Evolutionary conservation across 2,888 invertebrate genomes (phyloP).

Genomic region (Cephonodes hylas): DNA sequence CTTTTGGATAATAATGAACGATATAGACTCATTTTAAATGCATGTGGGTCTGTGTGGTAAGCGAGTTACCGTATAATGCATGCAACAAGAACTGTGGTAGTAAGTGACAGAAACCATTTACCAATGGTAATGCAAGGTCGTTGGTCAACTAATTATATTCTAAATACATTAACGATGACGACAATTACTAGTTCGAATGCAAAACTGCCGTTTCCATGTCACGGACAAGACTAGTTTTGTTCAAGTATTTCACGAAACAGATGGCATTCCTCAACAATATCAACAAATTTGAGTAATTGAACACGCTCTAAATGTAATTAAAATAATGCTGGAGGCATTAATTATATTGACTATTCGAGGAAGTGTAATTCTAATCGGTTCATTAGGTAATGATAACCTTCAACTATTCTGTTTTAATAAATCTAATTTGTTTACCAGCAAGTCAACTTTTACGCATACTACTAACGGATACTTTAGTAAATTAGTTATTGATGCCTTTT

Average conservation of each 20-base stretch:
- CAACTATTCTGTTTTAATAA: too few species aligned
- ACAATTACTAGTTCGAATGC: constrained; percentile 5
- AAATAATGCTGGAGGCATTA: not conserved
- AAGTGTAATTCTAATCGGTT: not conserved
- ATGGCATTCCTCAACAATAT: not conserved
- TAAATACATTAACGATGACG: constrained; percentile 7
- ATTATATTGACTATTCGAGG: not conserved
- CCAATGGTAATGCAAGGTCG: constrained; percentile 5
- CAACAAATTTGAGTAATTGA: not conserved
- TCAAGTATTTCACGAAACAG: not conserved
- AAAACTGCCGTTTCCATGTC: not conserved
- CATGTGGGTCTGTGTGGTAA: not conserved
- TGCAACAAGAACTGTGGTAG: not conserved
- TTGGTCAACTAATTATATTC: not conserved
- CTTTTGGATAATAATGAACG: too few species aligned
- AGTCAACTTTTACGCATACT: too few species aligned
- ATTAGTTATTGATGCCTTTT: too few species aligned
- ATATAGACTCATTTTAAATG: too few species aligned
- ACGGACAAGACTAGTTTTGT: not conserved
- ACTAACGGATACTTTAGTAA: too few species aligned
- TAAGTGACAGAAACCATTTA: constrained; percentile 1
- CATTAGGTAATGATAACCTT: too few species aligned
- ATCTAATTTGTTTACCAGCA: too few species aligned
- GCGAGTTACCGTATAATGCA: not conserved
- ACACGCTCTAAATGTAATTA: not conserved